A percentile compares a stretch with the other conserved stretches of the same genome.
Conservation (phyloP, 2,888 invertebrate species). For the Tenthredo distinguenda region DNA sequence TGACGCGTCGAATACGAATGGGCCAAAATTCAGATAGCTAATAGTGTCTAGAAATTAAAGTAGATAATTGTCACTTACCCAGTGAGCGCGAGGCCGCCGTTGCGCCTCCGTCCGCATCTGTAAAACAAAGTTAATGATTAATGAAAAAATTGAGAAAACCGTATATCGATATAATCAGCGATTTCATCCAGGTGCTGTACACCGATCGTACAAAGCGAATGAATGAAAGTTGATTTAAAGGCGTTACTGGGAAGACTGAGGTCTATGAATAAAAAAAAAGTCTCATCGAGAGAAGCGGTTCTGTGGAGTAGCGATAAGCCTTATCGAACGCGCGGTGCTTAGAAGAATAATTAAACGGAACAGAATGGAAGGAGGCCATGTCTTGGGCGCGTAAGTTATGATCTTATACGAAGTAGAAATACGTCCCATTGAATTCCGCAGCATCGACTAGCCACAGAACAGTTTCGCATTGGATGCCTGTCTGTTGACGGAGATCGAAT, state of each 20-base stretch:
- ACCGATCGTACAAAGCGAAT: neutral
- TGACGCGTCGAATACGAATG: constrained; percentile 43
- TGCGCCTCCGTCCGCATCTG: constrained; percentile 65
- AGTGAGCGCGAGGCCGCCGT: constrained; percentile 68
- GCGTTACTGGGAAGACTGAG: neutral
- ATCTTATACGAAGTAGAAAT: constrained; percentile 4
- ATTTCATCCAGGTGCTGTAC: neutral
- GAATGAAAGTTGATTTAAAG: neutral
- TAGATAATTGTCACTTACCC: constrained; percentile 67
- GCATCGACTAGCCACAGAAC: neutral
- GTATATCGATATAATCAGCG: neutral
- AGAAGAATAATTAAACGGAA: neutral
- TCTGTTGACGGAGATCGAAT: neutral
- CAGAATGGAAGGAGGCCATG: constrained; percentile 8
- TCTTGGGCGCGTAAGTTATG: neutral
- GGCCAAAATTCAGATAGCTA: neutral
- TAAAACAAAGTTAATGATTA: constrained; percentile 54
- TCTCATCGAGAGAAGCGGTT: neutral
- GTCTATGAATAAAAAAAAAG: neutral
- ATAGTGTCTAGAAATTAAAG: constrained; percentile 54
- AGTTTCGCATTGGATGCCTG: neutral
- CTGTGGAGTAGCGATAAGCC: constrained; percentile 15
- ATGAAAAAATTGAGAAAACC: neutral
- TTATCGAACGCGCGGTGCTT: constrained; percentile 1
- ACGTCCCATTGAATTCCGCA: neutral